phyloP scores from a whole-genome alignment of 2,888 invertebrate genomes.

The Hypsopygia costalis region DNA sequence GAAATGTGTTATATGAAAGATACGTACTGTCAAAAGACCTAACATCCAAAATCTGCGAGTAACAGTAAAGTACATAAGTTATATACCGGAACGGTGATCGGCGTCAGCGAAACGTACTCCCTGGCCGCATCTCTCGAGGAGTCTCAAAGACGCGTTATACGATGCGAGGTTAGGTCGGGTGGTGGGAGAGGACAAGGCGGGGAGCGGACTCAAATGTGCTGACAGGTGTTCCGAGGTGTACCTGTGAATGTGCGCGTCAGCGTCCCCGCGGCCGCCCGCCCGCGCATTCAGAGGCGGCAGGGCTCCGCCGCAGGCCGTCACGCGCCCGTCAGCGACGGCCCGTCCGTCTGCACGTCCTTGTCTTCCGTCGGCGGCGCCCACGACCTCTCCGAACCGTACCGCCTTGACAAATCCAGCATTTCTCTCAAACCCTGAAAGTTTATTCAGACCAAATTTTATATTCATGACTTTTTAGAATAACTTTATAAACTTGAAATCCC shows the following conservation, averaged over 20 bases:
- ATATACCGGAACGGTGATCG: constrained; percentile 51
- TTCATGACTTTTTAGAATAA: no score
- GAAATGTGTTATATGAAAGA: constrained; percentile 49
- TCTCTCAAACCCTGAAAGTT: constrained; percentile 87
- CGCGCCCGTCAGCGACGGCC: constrained; percentile 59
- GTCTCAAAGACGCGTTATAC: not conserved
- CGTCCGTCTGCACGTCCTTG: constrained; percentile 88
- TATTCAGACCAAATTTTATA: no score
- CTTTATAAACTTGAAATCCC: no score
- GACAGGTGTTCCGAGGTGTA: constrained; percentile 38
- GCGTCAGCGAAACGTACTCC: constrained; percentile 22
- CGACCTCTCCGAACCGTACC: constrained; percentile 83
- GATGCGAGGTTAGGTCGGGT: not conserved
- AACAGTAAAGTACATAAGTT: constrained; percentile 51
- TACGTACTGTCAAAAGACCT: constrained; percentile 64
- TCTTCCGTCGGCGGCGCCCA: constrained; percentile 82
- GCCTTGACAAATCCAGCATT: constrained; percentile 89
- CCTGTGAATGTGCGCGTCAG: constrained; percentile 25
- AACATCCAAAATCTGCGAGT: constrained; percentile 60
- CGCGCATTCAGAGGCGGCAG: constrained; percentile 41
- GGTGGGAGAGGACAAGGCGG: constrained; percentile 1
- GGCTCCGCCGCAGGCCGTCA: constrained; percentile 57
- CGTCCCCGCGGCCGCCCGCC: constrained; percentile 19
- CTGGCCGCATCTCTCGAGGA: constrained; percentile 30
- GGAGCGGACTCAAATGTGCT: constrained; percentile 35